These are phyloP conservation scores for Pseudotriccus pelzelni DNA, from an alignment of 2,797 vertebrate genomes.

Conservation along the genomic window DNA sequence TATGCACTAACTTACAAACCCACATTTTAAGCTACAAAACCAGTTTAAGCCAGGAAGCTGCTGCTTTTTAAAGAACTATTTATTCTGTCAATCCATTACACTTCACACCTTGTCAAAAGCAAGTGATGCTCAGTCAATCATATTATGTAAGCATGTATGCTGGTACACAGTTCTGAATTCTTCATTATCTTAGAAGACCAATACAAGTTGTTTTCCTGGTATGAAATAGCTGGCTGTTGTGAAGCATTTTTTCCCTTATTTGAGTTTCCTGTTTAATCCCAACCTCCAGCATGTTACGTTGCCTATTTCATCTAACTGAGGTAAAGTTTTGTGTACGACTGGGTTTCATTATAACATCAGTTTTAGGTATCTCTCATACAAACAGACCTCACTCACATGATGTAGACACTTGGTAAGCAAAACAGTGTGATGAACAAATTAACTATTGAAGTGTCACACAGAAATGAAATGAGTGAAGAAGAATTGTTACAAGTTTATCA, in stretches of 20 bases:
- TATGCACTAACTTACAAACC: background rate
- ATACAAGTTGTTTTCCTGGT: background rate
- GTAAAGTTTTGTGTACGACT: background rate
- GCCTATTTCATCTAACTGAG: background rate
- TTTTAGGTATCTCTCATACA: background rate
- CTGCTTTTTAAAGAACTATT: background rate
- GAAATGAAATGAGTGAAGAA: background rate
- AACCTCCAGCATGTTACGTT: background rate
- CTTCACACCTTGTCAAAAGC: slow-evolving; percentile 18
- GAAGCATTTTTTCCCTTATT: background rate
- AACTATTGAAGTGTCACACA: background rate
- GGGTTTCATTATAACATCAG: background rate
- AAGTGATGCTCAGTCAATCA: background rate
- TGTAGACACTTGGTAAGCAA: background rate
- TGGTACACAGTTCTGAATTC: background rate
- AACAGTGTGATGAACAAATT: background rate
- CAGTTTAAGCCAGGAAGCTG: background rate
- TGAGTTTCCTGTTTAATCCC: background rate
- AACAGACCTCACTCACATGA: background rate
- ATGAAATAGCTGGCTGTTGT: background rate
- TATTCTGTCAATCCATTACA: background rate
- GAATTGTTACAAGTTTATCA: background rate
- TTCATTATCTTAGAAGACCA: background rate
- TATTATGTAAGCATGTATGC: background rate
- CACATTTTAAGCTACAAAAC: background rate